A percentile compares a stretch with the other conserved stretches of the same genome.
Evolutionary conservation across 1,140 invertebrate genomes (phyloP).

Genomic region (Holcopasites calliopsidis): DNA sequence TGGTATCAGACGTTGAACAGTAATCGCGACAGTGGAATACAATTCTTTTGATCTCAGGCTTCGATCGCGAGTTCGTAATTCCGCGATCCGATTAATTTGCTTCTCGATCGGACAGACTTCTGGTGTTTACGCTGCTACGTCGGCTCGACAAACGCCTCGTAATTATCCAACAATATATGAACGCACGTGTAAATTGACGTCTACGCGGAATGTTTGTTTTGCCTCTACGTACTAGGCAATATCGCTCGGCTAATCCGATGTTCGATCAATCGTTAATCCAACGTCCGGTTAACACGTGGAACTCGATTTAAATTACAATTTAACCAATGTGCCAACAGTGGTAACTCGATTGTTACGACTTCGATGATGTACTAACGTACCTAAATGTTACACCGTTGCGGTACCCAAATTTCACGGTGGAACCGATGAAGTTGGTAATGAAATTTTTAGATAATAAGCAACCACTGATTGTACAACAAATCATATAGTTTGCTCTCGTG

Average conservation of each 20-base stretch:
- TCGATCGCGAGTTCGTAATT: not conserved
- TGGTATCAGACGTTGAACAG: too few relatives aligned
- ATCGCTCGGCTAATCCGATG: not conserved
- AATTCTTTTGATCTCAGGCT: not conserved
- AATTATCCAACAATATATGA: not conserved
- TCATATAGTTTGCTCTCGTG: not conserved
- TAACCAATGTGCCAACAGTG: too few relatives aligned
- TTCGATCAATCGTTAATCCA: constrained; percentile 12
- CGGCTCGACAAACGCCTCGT: not conserved
- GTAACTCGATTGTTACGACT: too few relatives aligned
- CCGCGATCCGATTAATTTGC: not conserved
- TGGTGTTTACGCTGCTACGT: not conserved
- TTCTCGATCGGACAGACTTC: not conserved
- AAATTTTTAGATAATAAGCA: too few relatives aligned
- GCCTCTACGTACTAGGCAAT: constrained; percentile 2
- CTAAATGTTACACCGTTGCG: too few relatives aligned
- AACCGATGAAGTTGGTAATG: too few relatives aligned
- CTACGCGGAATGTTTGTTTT: constrained; percentile 14
- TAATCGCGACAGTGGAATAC: not conserved
- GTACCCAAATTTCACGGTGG: too few relatives aligned
- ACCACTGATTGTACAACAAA: too few relatives aligned
- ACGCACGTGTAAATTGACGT: constrained; percentile 18
- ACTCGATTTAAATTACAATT: not conserved
- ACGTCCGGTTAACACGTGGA: not conserved
- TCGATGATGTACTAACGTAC: not conserved